Base-by-base conservation (phyloP, 2,113 vertebrate genomes). In the Dunckerocampus dactyliophorus region DNA sequence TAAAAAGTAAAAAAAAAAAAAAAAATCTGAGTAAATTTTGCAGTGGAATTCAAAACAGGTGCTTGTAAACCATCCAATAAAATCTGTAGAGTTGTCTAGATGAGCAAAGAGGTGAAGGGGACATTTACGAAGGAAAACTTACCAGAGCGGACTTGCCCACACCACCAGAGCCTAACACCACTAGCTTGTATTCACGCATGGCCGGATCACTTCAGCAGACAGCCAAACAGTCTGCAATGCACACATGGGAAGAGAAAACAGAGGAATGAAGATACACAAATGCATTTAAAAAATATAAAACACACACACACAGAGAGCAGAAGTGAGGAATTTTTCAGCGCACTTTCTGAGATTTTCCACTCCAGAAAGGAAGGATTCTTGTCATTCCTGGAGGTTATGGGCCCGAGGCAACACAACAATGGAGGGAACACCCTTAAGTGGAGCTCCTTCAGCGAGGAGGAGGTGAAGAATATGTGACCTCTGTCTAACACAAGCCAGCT, bases 131-230 rank as follows among this genome's bases (percentile, higher is more conserved):
- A 16, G 47, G 39, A 58, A 71, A 74, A 96, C 97, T 98, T 89
- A 99, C 97, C 95, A 98, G 89, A 86, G 97, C 97, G 0, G 97
- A 99, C 81, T 99, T 99, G 77, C 97, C 97, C 90, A 99, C 97
- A 86, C 97, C 97, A 91, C 97, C 97, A 88, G 97, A 99, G 77
- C 97, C 97, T 85, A 99, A 92, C 90, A 99, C 97, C 92, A 99
- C 96, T 82, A 99, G 94, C 93, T 99, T 99, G 93, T 99, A 99
- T 92, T 99, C 97, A 92, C 97, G 97, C 97, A 99, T 99, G 93
- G 90, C 91, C 93, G 87, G 90, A 89, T 89, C 86, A 89, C 88
- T 91, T 92, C 92, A 93, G 86, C 91, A 66, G 90, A 88, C 86
- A 86, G 88, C 86, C 89, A 85, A 82, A 86, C 72, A 74, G 87